Evolutionary conservation across 1,140 invertebrate genomes (phyloP).

Genomic region (Semibalanus balanoides): DNA sequence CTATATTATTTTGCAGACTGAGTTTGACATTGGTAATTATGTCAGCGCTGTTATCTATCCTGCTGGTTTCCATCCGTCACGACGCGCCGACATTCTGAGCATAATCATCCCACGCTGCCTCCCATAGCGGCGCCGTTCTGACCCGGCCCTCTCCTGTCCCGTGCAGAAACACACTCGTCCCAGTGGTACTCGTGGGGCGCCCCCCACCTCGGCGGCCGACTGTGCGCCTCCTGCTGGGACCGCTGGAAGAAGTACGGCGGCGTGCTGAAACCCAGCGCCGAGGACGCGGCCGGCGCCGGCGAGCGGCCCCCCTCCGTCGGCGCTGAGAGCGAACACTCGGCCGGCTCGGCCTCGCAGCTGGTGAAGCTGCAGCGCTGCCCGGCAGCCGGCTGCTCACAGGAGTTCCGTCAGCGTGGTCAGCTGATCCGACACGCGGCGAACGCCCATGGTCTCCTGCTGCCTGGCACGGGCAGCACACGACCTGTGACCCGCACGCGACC

Average conservation of each 20-base stretch:
- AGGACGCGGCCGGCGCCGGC: background rate
- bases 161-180: slow-evolving; percentile 52
- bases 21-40: no score
- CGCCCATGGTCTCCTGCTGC: slow-evolving; percentile 59
- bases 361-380: slow-evolving; percentile 46
- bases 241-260: slow-evolving; percentile 99
- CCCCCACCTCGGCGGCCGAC: slow-evolving; percentile 68
- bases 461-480: slow-evolving; percentile 52
- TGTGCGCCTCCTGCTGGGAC: slow-evolving; percentile 86
- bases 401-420: slow-evolving; percentile 85
- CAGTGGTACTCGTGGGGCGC: slow-evolving; percentile 97
- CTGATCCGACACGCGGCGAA: slow-evolving; percentile 80
- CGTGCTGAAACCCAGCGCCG: slow-evolving; percentile 41
- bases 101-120: no score
- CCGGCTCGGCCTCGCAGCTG: slow-evolving; percentile 13
- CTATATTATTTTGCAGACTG: no score
- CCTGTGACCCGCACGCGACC: slow-evolving; percentile 94
- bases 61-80: no score
- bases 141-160: no score
- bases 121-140: no score
- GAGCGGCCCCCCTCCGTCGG: background rate
- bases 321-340: slow-evolving; percentile 10
- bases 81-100: no score
- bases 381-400: slow-evolving; percentile 48
- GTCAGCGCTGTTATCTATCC: no score